Evolutionary conservation across 2,113 vertebrate genomes (phyloP).

Genomic region (Phyllostomus hastatus): DNA sequence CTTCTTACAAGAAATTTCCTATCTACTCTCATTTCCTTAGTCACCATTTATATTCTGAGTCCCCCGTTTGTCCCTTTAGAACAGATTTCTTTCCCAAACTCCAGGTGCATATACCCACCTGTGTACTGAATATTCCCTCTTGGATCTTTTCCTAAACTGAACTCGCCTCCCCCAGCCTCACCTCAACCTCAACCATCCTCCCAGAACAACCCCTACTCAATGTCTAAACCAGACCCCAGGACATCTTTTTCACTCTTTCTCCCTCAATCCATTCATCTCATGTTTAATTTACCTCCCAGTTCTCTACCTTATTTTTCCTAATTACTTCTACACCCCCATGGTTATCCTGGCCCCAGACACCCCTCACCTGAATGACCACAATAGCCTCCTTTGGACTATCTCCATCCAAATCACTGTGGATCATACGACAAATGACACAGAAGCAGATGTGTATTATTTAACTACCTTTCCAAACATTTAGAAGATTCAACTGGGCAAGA

Average conservation of each 20-base stretch:
- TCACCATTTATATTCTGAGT: background rate
- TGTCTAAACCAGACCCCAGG: background rate
- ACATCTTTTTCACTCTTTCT: background rate
- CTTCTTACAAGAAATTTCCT: background rate
- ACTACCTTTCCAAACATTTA: background rate
- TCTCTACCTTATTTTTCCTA: background rate
- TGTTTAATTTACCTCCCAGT: background rate
- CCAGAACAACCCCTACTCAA: background rate
- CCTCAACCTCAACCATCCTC: background rate
- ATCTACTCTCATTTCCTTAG: background rate
- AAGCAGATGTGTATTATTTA: background rate
- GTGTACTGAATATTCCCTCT: background rate
- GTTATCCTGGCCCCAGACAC: background rate
- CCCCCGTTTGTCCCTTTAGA: background rate
- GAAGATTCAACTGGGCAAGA: background rate
- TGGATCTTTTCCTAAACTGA: background rate
- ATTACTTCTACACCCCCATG: background rate
- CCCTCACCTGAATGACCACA: background rate
- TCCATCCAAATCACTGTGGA: background rate
- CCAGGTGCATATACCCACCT: background rate
- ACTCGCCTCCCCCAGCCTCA: background rate
- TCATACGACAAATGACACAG: background rate
- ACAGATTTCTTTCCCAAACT: background rate
- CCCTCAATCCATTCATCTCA: background rate
- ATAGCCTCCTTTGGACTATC: background rate